phyloP scores from a whole-genome alignment of 2,797 vertebrate genomes.

The Selene dorsalis region DNA sequence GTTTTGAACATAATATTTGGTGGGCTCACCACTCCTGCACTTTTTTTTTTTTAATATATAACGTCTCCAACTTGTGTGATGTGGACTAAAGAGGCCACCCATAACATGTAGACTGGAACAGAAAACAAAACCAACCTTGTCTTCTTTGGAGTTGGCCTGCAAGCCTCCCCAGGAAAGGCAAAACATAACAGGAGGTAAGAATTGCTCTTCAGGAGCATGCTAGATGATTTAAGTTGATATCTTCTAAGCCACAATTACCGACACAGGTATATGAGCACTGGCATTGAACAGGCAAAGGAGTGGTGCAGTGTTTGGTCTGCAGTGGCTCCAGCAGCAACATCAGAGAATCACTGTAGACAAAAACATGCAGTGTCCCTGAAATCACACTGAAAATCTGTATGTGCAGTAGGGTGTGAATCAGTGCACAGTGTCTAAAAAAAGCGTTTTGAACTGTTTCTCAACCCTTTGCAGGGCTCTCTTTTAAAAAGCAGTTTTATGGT shows the following conservation, averaged over 20 bases:
- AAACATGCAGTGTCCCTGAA: slow-evolving; percentile 12
- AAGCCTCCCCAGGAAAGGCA: background rate
- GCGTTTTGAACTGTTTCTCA: slow-evolving; percentile 54
- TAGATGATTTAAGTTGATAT: background rate
- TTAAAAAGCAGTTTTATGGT: slow-evolving; percentile 66
- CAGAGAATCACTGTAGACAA: background rate
- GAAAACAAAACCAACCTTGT: slow-evolving; percentile 8
- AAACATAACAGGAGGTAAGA: background rate
- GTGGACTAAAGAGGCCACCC: background rate
- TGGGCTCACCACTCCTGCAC: background rate
- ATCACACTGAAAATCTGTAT: slow-evolving; percentile 56
- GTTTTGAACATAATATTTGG: background rate
- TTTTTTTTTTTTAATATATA: background rate
- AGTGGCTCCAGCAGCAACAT: background rate
- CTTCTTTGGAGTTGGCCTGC: background rate
- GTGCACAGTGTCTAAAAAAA: slow-evolving; percentile 55
- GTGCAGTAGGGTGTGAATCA: slow-evolving; percentile 60
- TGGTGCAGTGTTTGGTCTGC: background rate
- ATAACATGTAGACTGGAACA: background rate
- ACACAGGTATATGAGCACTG: background rate
- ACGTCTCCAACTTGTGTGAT: background rate
- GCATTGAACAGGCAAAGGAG: slow-evolving; percentile 23
- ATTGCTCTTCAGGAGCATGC: background rate
- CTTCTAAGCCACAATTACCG: background rate
- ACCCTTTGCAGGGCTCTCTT: slow-evolving; percentile 41